phyloP scores from a whole-genome alignment of 2,113 vertebrate species.

The Oreochromis spilurus region DNA sequence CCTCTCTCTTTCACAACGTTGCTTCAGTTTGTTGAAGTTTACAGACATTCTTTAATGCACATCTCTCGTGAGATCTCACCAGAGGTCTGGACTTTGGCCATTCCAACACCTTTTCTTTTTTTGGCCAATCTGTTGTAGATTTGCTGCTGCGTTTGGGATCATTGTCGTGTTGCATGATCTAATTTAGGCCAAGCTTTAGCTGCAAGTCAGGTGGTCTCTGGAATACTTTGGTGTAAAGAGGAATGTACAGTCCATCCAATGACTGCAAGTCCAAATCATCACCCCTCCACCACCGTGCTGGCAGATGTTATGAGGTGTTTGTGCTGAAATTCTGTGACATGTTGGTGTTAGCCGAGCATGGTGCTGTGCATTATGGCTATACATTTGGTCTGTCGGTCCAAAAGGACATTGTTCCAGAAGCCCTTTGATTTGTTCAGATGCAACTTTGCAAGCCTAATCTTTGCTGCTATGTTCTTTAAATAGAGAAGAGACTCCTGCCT shows the following conservation, averaged over 20 bases:
- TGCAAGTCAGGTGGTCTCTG: background rate
- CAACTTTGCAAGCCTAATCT: background rate
- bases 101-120: background rate
- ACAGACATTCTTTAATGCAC: background rate
- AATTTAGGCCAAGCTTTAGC: background rate
- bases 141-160: rapidly evolving
- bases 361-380: rapidly evolving
- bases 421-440: background rate
- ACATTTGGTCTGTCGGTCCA: background rate
- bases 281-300: background rate
- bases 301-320: background rate
- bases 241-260: background rate
- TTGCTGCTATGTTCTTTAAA: background rate
- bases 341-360: background rate
- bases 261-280: background rate
- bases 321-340: background rate
- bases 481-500: background rate
- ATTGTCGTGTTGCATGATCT: rapidly evolving
- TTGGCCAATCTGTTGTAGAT: rapidly evolving
- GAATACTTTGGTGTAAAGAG: background rate
- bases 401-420: background rate
- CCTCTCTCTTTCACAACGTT: background rate
- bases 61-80: background rate
- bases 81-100: background rate
- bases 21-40: background rate